These are phyloP conservation scores for Aselliscus stoliczkanus DNA, from an alignment of 2,797 vertebrate genomes.

Conservation along the genomic window DNA sequence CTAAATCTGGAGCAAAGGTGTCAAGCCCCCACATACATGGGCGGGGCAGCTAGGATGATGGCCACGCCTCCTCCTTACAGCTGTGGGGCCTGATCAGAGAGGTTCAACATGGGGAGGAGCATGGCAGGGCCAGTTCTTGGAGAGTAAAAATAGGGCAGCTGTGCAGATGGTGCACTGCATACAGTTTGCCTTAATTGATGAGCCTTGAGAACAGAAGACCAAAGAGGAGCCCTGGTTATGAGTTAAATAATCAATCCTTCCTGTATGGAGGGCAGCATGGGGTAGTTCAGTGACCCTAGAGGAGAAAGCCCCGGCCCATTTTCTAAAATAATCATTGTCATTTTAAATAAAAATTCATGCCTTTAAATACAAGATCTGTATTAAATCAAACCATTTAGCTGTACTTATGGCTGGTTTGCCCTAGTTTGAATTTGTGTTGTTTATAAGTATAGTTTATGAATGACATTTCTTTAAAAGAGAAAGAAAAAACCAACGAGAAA, in stretches of 20 bases:
- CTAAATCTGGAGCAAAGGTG: not conserved
- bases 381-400: constrained; percentile 12
- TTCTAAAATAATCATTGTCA: not conserved
- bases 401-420: not conserved
- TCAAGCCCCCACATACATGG: not conserved
- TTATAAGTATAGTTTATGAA: constrained; percentile 2
- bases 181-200: not conserved
- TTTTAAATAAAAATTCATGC: constrained; percentile 35
- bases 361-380: constrained; percentile 31
- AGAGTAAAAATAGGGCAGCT: not conserved
- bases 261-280: not conserved
- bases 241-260: not conserved
- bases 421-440: not conserved
- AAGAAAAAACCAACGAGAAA: not conserved
- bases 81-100: not conserved
- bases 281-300: not conserved
- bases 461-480: constrained; percentile 26
- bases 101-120: not conserved
- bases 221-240: not conserved
- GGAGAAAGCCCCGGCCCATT: not conserved
- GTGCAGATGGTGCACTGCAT: not conserved
- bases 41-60: too few relatives aligned
- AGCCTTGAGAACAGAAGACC: not conserved
- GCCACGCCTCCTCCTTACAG: not conserved
- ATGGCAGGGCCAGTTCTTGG: not conserved